These are phyloP conservation scores for Homarus americanus DNA, from an alignment of 1,140 invertebrate species.

Conservation along the genomic window DNA sequence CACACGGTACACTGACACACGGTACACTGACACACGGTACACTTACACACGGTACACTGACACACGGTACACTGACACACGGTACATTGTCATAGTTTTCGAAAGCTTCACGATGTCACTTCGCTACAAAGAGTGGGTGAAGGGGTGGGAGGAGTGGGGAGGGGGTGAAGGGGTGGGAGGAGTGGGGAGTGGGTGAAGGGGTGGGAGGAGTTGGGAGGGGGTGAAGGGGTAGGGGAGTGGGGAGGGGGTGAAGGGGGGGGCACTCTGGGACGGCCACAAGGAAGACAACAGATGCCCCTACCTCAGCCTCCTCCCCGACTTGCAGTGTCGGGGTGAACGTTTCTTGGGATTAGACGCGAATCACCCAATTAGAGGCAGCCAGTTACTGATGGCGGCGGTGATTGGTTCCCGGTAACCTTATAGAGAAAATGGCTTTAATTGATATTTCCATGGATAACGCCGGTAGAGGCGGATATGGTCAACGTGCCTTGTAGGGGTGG, in stretches of 20 bases:
- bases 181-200: no score
- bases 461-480: neutral
- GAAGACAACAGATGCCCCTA: neutral
- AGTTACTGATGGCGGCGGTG: neutral
- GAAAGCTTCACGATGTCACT: no score
- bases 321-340: neutral
- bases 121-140: no score
- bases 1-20: no score
- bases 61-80: no score
- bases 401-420: no score
- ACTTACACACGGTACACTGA: no score
- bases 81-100: no score
- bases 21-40: no score
- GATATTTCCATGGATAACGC: neutral
- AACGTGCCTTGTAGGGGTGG: neutral
- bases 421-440: constrained; percentile 5
- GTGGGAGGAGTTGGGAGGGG: no score
- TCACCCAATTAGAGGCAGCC: neutral
- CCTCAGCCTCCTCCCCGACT: neutral
- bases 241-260: neutral
- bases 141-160: no score
- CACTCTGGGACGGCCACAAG: neutral
- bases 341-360: constrained; percentile 10
- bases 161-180: no score
- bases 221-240: neutral